Evolutionary conservation across 2,888 invertebrate genomes (phyloP), one percentile per base, ranked within the genome.

Genomic region (Anaspis maculata): DNA sequence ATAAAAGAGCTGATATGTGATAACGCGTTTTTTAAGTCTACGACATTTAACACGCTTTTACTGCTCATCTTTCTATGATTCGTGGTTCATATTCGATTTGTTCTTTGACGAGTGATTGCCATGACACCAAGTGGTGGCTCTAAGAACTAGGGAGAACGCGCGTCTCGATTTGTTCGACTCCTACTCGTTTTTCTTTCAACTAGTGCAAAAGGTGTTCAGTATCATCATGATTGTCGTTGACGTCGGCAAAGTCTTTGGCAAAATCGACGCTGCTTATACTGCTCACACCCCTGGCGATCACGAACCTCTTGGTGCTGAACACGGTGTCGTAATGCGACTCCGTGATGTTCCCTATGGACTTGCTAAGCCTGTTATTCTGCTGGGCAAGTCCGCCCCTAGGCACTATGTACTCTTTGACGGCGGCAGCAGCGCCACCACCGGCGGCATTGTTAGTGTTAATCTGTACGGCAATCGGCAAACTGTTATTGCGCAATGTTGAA

Each of bases 251-350:
- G 25, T 48, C 48, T 35, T 39, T 46, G 16, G 41, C 38, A 32
- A 45, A 47, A 44, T 55, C 52, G 19, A 58, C 49, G 19, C 9
- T 9, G 19, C 9, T 9, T 5, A 19, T 19, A 38, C 57, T 55
- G 36, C 55, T 57, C 14, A 58, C 52, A 25, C 65, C 64, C 37
- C 58, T 59, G n/a, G 59, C 62, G 25, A 67, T 65, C 30, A 65
- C 59, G 44, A 64, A 66, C 43, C 58, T 67, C 24, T 69, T 65
- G 55, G 70, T 64, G 34, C 58, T 59, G 51, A 65, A 74, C 27
- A 74, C 72, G 4, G 76, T 70, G 48, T 72, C 76, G 59, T 76
- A 76, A 49, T 66, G 63, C 30, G 62, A 56, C 34, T 65, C 64
- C 32, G 56, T 56, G 38, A 67, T 61, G 45, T 67, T 64, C 13